Evolutionary conservation across 2,113 vertebrate species (phyloP).

Genomic region (Pachyramphus minor): DNA sequence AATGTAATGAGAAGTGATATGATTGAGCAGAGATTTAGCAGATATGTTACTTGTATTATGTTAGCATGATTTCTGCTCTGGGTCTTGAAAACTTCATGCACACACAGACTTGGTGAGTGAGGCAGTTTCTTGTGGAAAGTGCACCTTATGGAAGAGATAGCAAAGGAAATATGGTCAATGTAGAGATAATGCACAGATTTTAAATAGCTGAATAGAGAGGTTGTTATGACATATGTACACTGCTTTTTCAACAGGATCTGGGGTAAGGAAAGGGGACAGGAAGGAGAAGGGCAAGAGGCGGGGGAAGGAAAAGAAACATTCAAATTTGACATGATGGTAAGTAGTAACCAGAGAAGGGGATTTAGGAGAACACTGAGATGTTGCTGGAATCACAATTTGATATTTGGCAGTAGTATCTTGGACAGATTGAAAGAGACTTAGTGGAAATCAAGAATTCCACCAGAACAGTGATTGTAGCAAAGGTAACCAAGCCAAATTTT

Average conservation of each 20-base stretch:
- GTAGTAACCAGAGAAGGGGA: not conserved
- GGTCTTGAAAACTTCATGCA: not conserved
- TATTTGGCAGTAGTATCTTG: not conserved
- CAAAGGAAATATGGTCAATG: not conserved
- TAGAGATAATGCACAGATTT: not conserved
- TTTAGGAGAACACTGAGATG: not conserved
- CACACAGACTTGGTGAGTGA: not conserved
- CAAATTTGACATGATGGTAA: not conserved
- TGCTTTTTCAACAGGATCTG: not conserved
- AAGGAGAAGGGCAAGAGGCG: not conserved
- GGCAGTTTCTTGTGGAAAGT: not conserved
- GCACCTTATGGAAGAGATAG: not conserved
- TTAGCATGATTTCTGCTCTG: not conserved
- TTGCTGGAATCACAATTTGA: not conserved
- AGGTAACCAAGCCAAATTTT: not conserved
- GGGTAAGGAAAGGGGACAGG: no score
- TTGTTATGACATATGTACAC: not conserved
- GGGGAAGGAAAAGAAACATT: not conserved
- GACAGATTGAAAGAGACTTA: not conserved
- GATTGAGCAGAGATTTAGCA: conserved; percentile 29
- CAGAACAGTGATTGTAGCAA: not conserved
- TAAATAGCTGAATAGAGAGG: not conserved
- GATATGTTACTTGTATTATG: not conserved
- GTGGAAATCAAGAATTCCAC: not conserved
- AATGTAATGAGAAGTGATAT: conserved; percentile 30